phyloP scores from a whole-genome alignment of 2,888 invertebrate genomes.

The Hololepta plana region DNA sequence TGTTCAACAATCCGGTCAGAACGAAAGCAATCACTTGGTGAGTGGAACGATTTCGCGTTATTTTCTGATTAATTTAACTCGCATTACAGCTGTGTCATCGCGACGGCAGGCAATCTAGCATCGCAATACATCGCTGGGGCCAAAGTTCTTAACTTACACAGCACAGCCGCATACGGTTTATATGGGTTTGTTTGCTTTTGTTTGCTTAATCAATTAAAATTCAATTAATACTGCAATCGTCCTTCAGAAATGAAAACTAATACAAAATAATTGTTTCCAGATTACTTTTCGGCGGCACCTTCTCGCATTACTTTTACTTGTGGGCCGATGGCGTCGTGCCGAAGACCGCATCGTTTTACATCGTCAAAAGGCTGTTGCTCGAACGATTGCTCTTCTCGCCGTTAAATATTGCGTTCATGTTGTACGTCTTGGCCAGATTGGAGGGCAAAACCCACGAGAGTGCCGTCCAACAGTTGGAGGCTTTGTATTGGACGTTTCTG shows the following conservation, averaged over 20 bases:
- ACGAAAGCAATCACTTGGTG: slow-evolving; percentile 70
- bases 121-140: slow-evolving; percentile 54
- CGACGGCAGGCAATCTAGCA: slow-evolving; percentile 51
- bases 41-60: slow-evolving; percentile 14
- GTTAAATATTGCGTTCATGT: slow-evolving; percentile 49
- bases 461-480: slow-evolving; percentile 42
- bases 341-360: slow-evolving; percentile 28
- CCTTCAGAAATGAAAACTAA: slow-evolving; percentile 5
- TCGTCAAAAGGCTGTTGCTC: slow-evolving; percentile 43
- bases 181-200: slow-evolving; percentile 43
- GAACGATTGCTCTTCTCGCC: slow-evolving; percentile 58
- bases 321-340: slow-evolving; percentile 41
- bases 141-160: slow-evolving; percentile 42
- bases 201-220: slow-evolving; percentile 3
- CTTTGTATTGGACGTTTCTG: slow-evolving; percentile 46
- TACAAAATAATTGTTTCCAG: slow-evolving; percentile 25
- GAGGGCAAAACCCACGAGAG: slow-evolving; percentile 55
- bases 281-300: slow-evolving; percentile 58
- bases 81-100: slow-evolving; percentile 46
- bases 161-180: slow-evolving; percentile 51
- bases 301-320: slow-evolving; percentile 63
- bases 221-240: too few species aligned
- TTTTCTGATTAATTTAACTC: slow-evolving; percentile 1
- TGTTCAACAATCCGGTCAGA: slow-evolving; percentile 56
- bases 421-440: slow-evolving; percentile 55